Conservation (phyloP, 1,140 invertebrate genomes). For the Rhizoglyphus robini region DNA sequence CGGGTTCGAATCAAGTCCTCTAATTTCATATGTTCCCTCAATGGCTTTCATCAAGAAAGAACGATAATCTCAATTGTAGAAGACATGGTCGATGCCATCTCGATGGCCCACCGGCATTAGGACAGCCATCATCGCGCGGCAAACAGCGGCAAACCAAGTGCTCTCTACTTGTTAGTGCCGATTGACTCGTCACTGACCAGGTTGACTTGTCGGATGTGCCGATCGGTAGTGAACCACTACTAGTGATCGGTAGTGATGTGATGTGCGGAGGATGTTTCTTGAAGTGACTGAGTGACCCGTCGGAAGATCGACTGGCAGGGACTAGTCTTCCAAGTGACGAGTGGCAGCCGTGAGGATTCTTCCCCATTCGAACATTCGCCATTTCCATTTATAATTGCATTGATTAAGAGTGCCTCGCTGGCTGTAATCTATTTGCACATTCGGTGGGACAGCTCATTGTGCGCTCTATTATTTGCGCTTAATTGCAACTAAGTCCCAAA, state of each 20-base stretch:
- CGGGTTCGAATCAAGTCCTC: no score
- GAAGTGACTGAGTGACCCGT: slow-evolving; percentile 13
- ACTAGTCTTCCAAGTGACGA: no score
- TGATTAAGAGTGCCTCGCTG: neutral
- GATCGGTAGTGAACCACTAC: neutral
- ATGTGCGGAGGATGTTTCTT: slow-evolving; percentile 7
- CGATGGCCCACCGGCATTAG: no score
- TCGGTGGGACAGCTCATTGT: neutral
- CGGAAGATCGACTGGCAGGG: neutral
- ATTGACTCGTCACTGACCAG: neutral
- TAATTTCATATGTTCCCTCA: no score
- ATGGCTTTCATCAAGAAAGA: no score
- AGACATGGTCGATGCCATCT: no score
- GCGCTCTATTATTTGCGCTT: slow-evolving; percentile 10
- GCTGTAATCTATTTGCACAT: slow-evolving; percentile 12
- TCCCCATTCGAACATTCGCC: no score
- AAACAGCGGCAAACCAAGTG: no score
- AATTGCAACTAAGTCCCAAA: slow-evolving; percentile 15
- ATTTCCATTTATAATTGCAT: slow-evolving; percentile 14
- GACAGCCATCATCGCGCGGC: no score
- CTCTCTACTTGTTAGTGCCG: neutral
- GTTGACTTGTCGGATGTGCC: neutral
- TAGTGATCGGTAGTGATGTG: neutral
- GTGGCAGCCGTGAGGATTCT: no score
- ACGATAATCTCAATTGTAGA: no score